Evolutionary conservation across 2,113 vertebrate genomes (phyloP).

Genomic region (Climacteris rufus): DNA sequence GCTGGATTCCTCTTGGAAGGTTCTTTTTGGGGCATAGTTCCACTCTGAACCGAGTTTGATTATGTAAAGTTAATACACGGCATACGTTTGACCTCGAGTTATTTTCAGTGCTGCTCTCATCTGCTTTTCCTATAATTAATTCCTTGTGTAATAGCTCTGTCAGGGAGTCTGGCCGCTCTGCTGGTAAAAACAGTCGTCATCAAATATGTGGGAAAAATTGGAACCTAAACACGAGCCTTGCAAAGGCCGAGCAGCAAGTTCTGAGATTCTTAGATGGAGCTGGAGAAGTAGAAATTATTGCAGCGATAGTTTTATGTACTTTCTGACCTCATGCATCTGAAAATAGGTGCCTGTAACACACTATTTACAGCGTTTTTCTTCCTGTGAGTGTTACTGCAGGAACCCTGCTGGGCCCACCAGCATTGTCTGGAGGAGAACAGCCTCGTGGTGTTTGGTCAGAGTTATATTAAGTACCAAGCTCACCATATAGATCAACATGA

Average conservation of each 20-base stretch:
- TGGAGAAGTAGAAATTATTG: not conserved
- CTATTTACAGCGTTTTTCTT: not conserved
- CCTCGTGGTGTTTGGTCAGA: not conserved
- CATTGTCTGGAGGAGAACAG: not conserved
- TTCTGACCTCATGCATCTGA: not conserved
- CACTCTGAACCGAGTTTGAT: accelerated
- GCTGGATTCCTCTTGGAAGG: accelerated
- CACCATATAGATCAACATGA: not conserved
- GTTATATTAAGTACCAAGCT: accelerated
- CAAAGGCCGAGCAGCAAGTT: not conserved
- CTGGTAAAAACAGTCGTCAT: not conserved
- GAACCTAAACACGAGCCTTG: not conserved
- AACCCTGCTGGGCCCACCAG: not conserved
- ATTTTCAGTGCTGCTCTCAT: not conserved
- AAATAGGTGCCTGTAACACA: accelerated
- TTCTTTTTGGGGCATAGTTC: accelerated
- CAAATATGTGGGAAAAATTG: not conserved
- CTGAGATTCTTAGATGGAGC: not conserved
- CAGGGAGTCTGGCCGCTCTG: not conserved
- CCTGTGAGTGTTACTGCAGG: not conserved
- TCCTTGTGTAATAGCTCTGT: not conserved
- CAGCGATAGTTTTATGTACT: not conserved
- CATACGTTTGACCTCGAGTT: not conserved
- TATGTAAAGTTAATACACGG: accelerated
- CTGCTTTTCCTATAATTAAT: not conserved